A percentile compares a stretch with the other conserved stretches of the same genome.
Conservation (phyloP, 1,140 invertebrate genomes). For the Trialeurodes vaporariorum region DNA sequence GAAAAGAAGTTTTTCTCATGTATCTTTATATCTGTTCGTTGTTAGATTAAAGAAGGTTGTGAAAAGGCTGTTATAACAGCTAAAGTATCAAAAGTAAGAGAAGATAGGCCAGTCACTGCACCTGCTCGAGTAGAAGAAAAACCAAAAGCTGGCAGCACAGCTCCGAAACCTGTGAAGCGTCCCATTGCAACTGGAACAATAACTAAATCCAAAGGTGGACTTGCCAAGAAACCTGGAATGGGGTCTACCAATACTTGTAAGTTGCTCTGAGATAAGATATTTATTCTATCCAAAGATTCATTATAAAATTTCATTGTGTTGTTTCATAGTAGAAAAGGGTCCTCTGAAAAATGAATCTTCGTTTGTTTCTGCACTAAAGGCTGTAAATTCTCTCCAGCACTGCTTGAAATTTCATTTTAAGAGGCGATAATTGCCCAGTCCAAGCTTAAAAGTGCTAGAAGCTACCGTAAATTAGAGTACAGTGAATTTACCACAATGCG, state of each 20-base stretch:
- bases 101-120: slow-evolving; percentile 42
- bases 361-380: too few species aligned
- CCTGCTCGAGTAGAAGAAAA: slow-evolving; percentile 37
- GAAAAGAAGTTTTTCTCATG: background rate
- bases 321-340: too few species aligned
- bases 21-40: slow-evolving; percentile 16
- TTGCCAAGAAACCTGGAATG: slow-evolving; percentile 28
- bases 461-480: too few species aligned
- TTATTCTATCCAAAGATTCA: too few species aligned
- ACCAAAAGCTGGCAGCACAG: slow-evolving; percentile 38
- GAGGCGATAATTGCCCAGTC: too few species aligned
- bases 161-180: slow-evolving; percentile 42
- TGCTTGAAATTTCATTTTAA: too few species aligned
- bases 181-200: slow-evolving; percentile 31
- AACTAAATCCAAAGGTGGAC: background rate
- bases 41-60: slow-evolving; percentile 77
- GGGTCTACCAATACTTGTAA: slow-evolving; percentile 26
- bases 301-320: too few species aligned
- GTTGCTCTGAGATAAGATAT: too few species aligned
- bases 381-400: too few species aligned
- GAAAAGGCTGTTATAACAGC: slow-evolving; percentile 81
- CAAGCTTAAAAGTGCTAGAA: too few species aligned
- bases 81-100: slow-evolving; percentile 40
- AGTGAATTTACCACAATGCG: too few species aligned
- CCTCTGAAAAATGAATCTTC: too few species aligned